Percentiles rank a stretch among this genome's conserved stretches.
These are phyloP conservation scores for Rhopalosiphum maidis DNA, from an alignment of 1,140 invertebrate genomes.

Conservation along the genomic window DNA sequence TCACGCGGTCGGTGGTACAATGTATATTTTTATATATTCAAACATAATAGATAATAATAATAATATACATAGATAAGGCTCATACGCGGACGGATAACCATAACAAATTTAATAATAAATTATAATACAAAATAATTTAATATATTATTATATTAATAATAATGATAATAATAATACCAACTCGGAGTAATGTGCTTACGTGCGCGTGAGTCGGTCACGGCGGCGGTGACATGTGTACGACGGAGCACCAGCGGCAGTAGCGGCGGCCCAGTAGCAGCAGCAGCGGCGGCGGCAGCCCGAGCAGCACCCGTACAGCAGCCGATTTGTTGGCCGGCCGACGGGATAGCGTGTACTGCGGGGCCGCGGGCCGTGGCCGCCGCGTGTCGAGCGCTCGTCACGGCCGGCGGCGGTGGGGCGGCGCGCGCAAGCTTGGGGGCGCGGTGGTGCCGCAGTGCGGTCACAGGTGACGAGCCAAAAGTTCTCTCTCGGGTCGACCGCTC, in stretches of 20 bases:
- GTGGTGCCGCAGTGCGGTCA: constrained; percentile 31
- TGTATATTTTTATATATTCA: neutral
- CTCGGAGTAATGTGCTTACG: neutral
- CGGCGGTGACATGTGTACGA: neutral
- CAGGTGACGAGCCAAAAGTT: constrained; percentile 24
- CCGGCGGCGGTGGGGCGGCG: neutral
- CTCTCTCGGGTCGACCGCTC: constrained; percentile 22
- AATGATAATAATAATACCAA: neutral
- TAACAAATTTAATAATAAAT: too few relatives aligned
- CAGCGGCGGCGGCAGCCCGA: neutral
- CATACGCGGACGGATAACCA: too few relatives aligned
- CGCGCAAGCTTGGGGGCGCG: constrained; percentile 24
- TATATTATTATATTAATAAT: too few relatives aligned
- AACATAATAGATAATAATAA: neutral
- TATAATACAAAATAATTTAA: too few relatives aligned
- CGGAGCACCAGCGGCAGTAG: constrained; percentile 23
- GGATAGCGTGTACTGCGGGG: neutral
- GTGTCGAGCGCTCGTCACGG: constrained; percentile 14
- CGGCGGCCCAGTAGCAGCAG: neutral
- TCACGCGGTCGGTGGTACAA: neutral
- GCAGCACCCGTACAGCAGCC: neutral
- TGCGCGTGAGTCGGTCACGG: neutral
- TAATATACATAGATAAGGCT: neutral
- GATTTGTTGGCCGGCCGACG: constrained; percentile 24
- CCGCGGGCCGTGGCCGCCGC: neutral